Percentiles rank a stretch among this genome's conserved stretches.
phyloP scores from a whole-genome alignment of 2,113 vertebrate species.

The Misgurnus mizolepis region DNA sequence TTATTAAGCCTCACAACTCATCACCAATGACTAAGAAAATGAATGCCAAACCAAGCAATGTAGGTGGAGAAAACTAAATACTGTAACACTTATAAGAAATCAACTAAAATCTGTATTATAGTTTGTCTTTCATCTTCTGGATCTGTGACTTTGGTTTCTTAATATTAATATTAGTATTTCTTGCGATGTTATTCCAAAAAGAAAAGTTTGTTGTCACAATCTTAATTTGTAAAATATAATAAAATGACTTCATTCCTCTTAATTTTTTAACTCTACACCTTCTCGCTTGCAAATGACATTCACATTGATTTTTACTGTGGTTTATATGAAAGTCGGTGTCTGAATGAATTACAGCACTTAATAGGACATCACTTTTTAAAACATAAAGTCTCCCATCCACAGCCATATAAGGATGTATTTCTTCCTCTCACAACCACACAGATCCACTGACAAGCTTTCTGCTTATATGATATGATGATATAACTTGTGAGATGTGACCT shows the following conservation, averaged over 20 bases:
- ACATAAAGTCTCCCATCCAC: slow-evolving; percentile 2
- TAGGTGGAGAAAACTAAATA: too few relatives aligned
- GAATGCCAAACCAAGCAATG: too few relatives aligned
- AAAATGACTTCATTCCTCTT: too few relatives aligned
- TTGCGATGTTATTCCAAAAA: too few relatives aligned
- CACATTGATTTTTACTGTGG: not conserved
- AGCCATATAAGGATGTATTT: slow-evolving; percentile 9
- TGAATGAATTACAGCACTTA: slow-evolving; percentile 5
- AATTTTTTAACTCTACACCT: too few relatives aligned
- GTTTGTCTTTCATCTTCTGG: not conserved
- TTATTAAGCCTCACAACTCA: not conserved
- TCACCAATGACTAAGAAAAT: not conserved
- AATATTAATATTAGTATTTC: too few relatives aligned
- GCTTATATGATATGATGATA: slow-evolving; percentile 3
- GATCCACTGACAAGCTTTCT: slow-evolving; percentile 22
- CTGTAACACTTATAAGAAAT: too few relatives aligned
- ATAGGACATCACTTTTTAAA: not conserved
- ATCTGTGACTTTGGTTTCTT: too few relatives aligned
- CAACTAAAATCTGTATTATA: not conserved
- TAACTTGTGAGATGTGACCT: slow-evolving; percentile 48
- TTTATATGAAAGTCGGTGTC: slow-evolving; percentile 2
- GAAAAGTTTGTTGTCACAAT: too few relatives aligned
- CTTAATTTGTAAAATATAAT: too few relatives aligned
- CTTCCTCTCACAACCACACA: not conserved
- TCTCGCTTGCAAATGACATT: not conserved